phyloP scores from a whole-genome alignment of 2,113 vertebrate genomes.

The Thunnus maccoyii region DNA sequence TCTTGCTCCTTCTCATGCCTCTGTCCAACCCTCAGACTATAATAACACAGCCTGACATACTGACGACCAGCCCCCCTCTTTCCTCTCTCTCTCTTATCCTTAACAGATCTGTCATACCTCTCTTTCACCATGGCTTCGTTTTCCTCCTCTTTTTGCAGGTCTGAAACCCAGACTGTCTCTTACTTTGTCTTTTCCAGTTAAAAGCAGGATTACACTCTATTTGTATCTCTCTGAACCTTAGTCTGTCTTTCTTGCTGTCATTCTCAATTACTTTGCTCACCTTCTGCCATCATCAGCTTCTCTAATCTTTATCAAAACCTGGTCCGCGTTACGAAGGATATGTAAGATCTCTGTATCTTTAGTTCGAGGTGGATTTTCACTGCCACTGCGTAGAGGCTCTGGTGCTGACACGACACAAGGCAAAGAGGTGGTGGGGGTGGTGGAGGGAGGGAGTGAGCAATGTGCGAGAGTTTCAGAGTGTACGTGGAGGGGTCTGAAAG shows the following conservation, averaged over 20 bases:
- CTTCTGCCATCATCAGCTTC: conserved; percentile 26
- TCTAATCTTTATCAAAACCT: conserved; percentile 18
- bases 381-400: conserved; percentile 21
- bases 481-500: conserved; percentile 78
- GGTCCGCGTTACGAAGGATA: neutral
- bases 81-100: conserved; percentile 31
- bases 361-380: conserved; percentile 36
- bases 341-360: neutral
- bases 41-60: conserved; percentile 78
- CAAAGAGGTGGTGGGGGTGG: conserved; percentile 19
- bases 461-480: conserved; percentile 68
- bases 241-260: conserved; percentile 25
- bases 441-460: conserved; percentile 40
- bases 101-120: conserved; percentile 69
- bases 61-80: conserved; percentile 37
- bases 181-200: conserved; percentile 46
- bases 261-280: conserved; percentile 36
- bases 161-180: conserved; percentile 38
- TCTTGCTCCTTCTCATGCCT: conserved; percentile 56
- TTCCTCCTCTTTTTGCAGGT: conserved; percentile 31
- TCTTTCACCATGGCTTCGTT: conserved; percentile 25
- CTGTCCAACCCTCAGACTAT: conserved; percentile 73
- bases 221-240: conserved; percentile 27
- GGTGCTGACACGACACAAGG: conserved; percentile 48
- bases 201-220: conserved; percentile 50